phyloP scores from a whole-genome alignment of 2,888 invertebrate genomes.

The Zootermopsis nevadensis region DNA sequence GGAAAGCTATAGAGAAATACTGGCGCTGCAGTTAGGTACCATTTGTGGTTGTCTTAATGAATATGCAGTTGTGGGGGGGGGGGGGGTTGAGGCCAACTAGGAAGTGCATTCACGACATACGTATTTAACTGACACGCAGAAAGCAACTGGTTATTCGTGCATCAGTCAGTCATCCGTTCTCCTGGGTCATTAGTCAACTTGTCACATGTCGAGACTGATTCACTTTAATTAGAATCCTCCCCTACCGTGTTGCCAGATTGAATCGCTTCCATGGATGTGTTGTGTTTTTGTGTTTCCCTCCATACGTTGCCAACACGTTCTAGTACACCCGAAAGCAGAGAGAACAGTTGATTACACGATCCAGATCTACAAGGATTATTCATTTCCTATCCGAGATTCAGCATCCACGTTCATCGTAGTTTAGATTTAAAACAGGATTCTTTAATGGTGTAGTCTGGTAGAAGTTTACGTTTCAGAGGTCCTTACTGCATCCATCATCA shows the following conservation, averaged over 20 bases:
- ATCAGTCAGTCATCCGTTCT: neutral
- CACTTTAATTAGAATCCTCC: slow-evolving; percentile 45
- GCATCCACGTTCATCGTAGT: neutral
- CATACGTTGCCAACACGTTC: neutral
- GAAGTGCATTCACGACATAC: neutral
- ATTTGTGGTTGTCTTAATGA: slow-evolving; percentile 21
- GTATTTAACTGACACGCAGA: too few species aligned
- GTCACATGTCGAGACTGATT: slow-evolving; percentile 38
- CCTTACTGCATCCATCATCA: too few species aligned
- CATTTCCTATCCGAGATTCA: neutral
- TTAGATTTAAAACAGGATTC: too few species aligned
- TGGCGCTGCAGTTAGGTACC: neutral
- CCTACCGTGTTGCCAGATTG: slow-evolving; percentile 29
- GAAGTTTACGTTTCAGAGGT: too few species aligned
- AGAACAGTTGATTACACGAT: neutral
- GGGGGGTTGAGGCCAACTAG: neutral
- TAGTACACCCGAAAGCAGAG: neutral
- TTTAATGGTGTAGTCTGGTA: too few species aligned
- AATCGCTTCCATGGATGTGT: neutral
- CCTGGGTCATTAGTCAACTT: slow-evolving; percentile 43
- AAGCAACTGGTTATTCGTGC: neutral
- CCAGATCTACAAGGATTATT: neutral
- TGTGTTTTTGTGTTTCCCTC: neutral
- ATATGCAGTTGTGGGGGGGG: neutral
- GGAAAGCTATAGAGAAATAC: neutral